Evolutionary conservation across 2,888 invertebrate genomes (phyloP).

Genomic region (Drosophila lutescens): DNA sequence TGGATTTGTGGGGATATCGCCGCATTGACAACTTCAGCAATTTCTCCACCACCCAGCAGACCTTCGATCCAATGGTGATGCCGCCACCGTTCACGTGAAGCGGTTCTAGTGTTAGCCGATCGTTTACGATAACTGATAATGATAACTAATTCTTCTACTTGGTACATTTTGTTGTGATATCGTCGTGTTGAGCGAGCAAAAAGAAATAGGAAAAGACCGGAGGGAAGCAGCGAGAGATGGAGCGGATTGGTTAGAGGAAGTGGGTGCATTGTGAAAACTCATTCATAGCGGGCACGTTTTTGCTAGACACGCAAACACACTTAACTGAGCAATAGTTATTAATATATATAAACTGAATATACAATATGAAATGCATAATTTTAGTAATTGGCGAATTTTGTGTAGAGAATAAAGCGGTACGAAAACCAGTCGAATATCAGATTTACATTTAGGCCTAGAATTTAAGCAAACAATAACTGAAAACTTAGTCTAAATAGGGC

Average conservation of each 20-base stretch:
- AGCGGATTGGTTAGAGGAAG: constrained; percentile 23
- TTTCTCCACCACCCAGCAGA: constrained; percentile 84
- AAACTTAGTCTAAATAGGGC: constrained; percentile 49
- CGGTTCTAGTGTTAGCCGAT: constrained; percentile 28
- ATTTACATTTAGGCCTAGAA: constrained; percentile 71
- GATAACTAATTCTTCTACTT: constrained; percentile 77
- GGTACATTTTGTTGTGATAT: constrained; percentile 80
- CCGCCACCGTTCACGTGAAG: constrained; percentile 84
- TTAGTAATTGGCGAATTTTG: constrained; percentile 80
- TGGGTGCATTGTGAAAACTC: constrained; percentile 39
- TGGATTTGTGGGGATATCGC: constrained; percentile 93
- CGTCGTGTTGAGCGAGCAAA: constrained; percentile 78
- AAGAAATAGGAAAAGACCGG: constrained; percentile 37
- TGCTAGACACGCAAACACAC: constrained; percentile 72
- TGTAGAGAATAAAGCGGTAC: constrained; percentile 64
- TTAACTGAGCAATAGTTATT: constrained; percentile 76
- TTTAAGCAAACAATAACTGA: constrained; percentile 51
- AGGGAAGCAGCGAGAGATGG: neutral
- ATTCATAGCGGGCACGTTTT: constrained; percentile 63
- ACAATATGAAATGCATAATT: constrained; percentile 60
- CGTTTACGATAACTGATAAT: constrained; percentile 58
- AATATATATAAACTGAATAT: constrained; percentile 55
- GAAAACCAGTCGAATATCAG: constrained; percentile 69
- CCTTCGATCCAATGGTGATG: constrained; percentile 86
- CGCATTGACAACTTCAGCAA: constrained; percentile 87